phyloP scores from a whole-genome alignment of 2,888 invertebrate species.

The Drosophila recens region DNA sequence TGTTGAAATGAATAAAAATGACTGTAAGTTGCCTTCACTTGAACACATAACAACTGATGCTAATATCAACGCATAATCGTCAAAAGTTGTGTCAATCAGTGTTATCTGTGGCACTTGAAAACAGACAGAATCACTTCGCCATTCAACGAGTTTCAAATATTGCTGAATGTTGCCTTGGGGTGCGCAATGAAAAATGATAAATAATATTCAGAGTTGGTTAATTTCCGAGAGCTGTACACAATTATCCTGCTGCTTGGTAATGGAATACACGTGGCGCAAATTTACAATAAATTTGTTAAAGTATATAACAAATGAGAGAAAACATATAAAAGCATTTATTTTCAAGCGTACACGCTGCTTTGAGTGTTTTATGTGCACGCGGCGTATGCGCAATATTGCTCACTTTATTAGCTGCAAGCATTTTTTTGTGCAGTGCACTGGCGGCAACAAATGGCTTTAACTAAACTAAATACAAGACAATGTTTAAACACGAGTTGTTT shows the following conservation, averaged over 20 bases:
- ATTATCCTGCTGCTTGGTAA: constrained; percentile 49
- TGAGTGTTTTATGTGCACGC: constrained; percentile 52
- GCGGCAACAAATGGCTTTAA: constrained; percentile 48
- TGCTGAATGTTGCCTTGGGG: constrained; percentile 19
- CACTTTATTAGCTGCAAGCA: constrained; percentile 53
- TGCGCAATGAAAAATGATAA: constrained; percentile 29
- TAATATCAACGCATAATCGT: constrained; percentile 8
- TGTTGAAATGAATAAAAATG: background rate
- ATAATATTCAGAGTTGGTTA: constrained; percentile 12
- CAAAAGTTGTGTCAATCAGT: constrained; percentile 36
- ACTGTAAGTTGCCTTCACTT: background rate
- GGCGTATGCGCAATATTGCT: constrained; percentile 69
- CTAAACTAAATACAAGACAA: constrained; percentile 37
- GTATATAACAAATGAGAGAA: constrained; percentile 25
- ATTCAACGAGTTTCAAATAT: constrained; percentile 32
- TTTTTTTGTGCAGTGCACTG: constrained; percentile 25
- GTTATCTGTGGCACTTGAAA: constrained; percentile 46
- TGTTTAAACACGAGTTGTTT: constrained; percentile 9
- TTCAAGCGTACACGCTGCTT: constrained; percentile 34
- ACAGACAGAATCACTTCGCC: constrained; percentile 33
- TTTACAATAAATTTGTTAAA: constrained; percentile 57
- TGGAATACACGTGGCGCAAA: constrained; percentile 52
- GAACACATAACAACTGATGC: background rate
- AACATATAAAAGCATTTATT: constrained; percentile 3
- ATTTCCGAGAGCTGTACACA: constrained; percentile 15